Conservation (phyloP, 2,888 invertebrate genomes). For the Nephrotoma appendiculata region DNA sequence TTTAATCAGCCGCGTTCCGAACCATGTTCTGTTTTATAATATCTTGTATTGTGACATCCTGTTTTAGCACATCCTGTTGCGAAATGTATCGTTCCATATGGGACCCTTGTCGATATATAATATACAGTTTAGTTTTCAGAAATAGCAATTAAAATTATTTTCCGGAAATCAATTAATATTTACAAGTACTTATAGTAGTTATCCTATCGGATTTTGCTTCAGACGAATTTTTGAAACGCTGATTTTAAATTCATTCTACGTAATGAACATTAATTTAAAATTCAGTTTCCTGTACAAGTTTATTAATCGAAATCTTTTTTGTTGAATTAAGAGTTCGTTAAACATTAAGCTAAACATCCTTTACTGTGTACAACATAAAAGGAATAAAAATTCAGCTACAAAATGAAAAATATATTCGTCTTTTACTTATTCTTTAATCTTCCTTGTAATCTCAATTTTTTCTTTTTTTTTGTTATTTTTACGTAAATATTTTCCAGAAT, state of each 20-base stretch:
- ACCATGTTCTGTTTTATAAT: no score
- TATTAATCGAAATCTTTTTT: neutral
- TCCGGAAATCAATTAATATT: no score
- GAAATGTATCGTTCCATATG: no score
- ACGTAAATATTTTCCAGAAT: neutral
- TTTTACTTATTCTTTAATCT: neutral
- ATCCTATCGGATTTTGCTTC: no score
- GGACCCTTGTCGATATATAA: no score
- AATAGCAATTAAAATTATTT: no score
- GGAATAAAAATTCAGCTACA: neutral
- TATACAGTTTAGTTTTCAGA: no score
- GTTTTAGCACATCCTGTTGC: no score
- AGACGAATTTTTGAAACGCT: no score
- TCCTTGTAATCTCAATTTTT: neutral
- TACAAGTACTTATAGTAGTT: no score
- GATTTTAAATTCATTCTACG: neutral
- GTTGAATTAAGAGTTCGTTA: neutral
- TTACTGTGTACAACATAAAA: neutral
- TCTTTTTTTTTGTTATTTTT: neutral
- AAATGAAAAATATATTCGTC: neutral
- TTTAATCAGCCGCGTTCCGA: no score
- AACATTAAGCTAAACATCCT: neutral
- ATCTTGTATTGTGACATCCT: no score
- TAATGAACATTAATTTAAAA: neutral
- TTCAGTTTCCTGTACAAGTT: neutral